phyloP scores from a whole-genome alignment of 2,888 invertebrate genomes.

The Encarsia formosa region DNA sequence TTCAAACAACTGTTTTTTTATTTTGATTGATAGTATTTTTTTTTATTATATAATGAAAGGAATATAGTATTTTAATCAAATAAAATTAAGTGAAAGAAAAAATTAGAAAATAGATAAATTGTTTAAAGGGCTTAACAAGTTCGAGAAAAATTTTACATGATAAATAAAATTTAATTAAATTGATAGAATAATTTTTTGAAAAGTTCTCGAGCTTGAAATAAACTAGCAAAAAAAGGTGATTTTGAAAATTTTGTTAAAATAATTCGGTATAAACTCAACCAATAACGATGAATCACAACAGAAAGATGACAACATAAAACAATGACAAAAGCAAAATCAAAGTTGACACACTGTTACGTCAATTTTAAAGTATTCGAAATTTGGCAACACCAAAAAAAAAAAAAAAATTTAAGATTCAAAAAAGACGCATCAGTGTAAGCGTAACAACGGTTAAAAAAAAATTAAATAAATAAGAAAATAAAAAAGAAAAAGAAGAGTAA shows the following conservation, averaged over 20 bases:
- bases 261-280: conserved; percentile 27
- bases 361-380: neutral
- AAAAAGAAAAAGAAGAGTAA: conserved; percentile 9
- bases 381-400: too few relatives aligned
- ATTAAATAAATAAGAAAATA: conserved; percentile 12
- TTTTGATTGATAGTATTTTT: neutral
- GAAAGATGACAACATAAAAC: conserved; percentile 14
- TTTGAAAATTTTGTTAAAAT: neutral
- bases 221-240: neutral
- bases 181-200: too few relatives aligned
- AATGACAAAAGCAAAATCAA: conserved; percentile 1
- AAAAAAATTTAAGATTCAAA: neutral
- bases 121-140: too few relatives aligned
- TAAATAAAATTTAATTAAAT: too few relatives aligned
- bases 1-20: too few relatives aligned
- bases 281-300: conserved; percentile 16
- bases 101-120: too few relatives aligned
- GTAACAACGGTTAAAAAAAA: neutral
- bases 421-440: neutral
- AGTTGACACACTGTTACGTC: neutral
- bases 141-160: too few relatives aligned
- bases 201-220: conserved; percentile 11
- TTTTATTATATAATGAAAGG: neutral
- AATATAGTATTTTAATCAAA: too few relatives aligned
- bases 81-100: too few relatives aligned